These are phyloP conservation scores for Brienomyrus longianalis DNA, from an alignment of 2,113 vertebrate species.

Conservation along the genomic window DNA sequence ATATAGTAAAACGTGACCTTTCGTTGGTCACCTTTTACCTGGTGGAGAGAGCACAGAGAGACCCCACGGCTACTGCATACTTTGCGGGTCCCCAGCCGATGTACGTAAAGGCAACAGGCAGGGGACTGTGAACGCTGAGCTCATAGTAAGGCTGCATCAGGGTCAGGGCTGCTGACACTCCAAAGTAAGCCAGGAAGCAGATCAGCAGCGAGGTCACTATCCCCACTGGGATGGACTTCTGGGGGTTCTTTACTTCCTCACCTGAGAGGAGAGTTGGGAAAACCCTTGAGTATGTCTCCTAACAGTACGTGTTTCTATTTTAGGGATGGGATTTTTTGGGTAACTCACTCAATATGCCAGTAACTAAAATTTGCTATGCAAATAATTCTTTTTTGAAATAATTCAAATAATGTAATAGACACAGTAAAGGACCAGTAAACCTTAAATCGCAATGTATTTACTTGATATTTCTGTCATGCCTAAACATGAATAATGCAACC, in stretches of 20 bases:
- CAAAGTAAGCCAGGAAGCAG: conserved; percentile 77
- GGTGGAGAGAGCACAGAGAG: conserved; percentile 67
- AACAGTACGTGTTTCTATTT: background rate
- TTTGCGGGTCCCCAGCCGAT: conserved; percentile 70
- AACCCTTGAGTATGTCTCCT: background rate
- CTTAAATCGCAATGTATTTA: background rate
- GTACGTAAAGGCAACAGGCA: conserved; percentile 69
- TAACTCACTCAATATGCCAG: background rate
- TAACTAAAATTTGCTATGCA: background rate
- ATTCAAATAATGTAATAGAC: background rate
- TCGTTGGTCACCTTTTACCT: conserved; percentile 45
- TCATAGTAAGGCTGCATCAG: conserved; percentile 82
- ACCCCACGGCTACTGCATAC: conserved; percentile 63
- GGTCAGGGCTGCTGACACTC: conserved; percentile 76
- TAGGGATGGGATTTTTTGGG: background rate
- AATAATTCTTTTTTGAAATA: background rate
- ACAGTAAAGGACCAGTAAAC: background rate
- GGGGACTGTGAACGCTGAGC: conserved; percentile 63
- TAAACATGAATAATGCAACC: background rate
- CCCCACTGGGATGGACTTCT: conserved; percentile 70
- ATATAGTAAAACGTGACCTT: background rate
- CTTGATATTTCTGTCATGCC: background rate
- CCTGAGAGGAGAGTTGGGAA: conserved; percentile 46
- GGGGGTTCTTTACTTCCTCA: conserved; percentile 75
- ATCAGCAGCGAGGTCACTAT: conserved; percentile 73